phyloP scores from a whole-genome alignment of 2,888 invertebrate genomes.

The Mimas tiliae region DNA sequence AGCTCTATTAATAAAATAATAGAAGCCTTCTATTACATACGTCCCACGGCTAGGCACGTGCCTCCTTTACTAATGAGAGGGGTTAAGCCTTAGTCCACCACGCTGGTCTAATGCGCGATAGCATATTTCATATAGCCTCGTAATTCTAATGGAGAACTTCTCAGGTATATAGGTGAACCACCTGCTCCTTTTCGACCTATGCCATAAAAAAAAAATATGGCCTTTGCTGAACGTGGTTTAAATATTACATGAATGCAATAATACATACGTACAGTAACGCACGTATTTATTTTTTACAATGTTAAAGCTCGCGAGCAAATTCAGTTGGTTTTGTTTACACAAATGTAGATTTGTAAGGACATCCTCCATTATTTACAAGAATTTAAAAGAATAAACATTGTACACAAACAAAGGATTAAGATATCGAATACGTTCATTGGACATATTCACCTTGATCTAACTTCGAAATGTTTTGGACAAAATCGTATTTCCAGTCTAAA shows the following conservation, averaged over 20 bases:
- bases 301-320: conserved; percentile 40
- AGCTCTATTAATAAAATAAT: no score
- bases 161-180: no score
- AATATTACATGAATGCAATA: not conserved
- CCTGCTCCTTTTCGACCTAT: no score
- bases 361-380: conserved; percentile 75
- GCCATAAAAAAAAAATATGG: no score
- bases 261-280: not conserved
- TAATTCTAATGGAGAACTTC: no score
- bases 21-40: no score
- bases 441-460: conserved; percentile 65
- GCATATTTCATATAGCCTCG: no score
- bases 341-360: conserved; percentile 68
- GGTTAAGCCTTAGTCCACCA: no score
- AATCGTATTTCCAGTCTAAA: not conserved
- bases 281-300: conserved; percentile 9
- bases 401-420: conserved; percentile 67
- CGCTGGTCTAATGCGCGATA: no score
- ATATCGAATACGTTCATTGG: conserved; percentile 64
- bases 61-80: no score
- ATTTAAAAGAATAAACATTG: conserved; percentile 70
- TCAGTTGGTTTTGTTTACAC: conserved; percentile 65
- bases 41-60: no score
- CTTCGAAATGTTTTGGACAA: conserved; percentile 20
- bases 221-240: not conserved